Percentiles rank a stretch among this genome's conserved stretches.
phyloP scores from a whole-genome alignment of 2,113 vertebrate genomes.

The Cebus imitator region DNA sequence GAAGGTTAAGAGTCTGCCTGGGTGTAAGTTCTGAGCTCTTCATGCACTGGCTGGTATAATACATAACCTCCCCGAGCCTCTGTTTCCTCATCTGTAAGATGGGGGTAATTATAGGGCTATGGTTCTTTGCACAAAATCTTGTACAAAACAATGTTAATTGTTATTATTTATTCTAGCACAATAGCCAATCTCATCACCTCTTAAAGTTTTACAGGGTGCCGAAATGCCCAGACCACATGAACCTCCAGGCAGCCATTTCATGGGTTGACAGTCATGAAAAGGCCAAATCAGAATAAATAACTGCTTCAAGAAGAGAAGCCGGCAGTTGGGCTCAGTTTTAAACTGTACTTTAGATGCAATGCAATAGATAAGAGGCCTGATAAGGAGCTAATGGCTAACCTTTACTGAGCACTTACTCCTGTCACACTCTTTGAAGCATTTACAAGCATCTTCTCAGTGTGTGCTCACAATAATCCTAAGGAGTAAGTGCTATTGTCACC shows the following conservation, averaged over 20 bases:
- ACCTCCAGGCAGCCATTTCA: not conserved
- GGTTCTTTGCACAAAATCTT: slow-evolving; percentile 12
- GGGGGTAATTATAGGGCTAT: not conserved
- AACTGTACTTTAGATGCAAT: slow-evolving; percentile 52
- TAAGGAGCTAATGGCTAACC: slow-evolving; percentile 11
- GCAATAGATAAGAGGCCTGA: slow-evolving; percentile 27
- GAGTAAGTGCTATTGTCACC: not conserved
- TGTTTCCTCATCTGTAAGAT: not conserved
- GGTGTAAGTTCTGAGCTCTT: not conserved
- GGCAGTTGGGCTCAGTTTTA: slow-evolving; percentile 31
- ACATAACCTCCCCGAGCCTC: not conserved
- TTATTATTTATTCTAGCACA: slow-evolving; percentile 43
- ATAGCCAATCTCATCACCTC: not conserved
- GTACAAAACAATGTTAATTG: slow-evolving; percentile 36
- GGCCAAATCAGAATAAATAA: slow-evolving; percentile 21
- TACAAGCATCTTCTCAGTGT: slow-evolving; percentile 46
- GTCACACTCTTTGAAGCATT: slow-evolving; percentile 58
- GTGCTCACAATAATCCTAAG: not conserved
- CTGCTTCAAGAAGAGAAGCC: slow-evolving; percentile 31
- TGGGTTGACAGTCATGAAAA: not conserved
- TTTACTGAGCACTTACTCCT: not conserved
- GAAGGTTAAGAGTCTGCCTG: not conserved
- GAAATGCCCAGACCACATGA: not conserved
- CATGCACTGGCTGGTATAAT: not conserved
- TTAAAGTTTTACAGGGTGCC: not conserved